A percentile compares a stretch with the other conserved stretches of the same genome.
These are phyloP conservation scores for Galagoides demidoff DNA, from an alignment of 2,797 vertebrate species.

Conservation along the genomic window DNA sequence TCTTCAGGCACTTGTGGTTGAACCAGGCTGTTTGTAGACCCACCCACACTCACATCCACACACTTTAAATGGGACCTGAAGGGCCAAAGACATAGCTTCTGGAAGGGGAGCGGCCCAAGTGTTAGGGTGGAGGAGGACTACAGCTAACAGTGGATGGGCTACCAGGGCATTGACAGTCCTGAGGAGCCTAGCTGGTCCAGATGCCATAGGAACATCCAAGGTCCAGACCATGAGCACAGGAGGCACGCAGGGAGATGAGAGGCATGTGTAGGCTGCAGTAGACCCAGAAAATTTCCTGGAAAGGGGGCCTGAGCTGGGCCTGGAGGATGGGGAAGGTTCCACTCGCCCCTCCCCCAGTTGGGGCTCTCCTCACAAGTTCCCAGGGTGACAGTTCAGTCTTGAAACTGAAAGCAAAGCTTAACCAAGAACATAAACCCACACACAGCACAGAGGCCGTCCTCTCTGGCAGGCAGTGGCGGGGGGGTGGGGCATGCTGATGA, in stretches of 20 bases:
- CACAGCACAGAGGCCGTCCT: constrained; percentile 7
- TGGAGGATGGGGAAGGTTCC: constrained; percentile 56
- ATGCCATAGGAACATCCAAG: neutral
- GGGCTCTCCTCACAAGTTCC: constrained; percentile 71
- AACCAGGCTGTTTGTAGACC: neutral
- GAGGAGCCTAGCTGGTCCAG: neutral
- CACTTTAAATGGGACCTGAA: neutral
- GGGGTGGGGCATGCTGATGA: neutral
- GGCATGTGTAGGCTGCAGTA: neutral
- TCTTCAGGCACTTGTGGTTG: neutral
- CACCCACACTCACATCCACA: neutral
- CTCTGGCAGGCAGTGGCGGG: neutral
- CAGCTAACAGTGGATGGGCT: neutral
- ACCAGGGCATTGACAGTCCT: neutral
- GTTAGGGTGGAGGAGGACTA: neutral
- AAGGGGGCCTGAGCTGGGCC: constrained; percentile 13
- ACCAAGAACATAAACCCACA: constrained; percentile 58
- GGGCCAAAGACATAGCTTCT: neutral
- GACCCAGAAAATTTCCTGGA: constrained; percentile 62
- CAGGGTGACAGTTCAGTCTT: constrained; percentile 76
- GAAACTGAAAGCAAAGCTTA: constrained; percentile 81
- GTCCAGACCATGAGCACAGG: neutral
- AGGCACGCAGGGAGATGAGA: neutral
- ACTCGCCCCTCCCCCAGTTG: constrained; percentile 27
- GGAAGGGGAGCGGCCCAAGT: neutral